Conservation (phyloP, 2,888 invertebrate species). For the Teleiodes luculella region DNA sequence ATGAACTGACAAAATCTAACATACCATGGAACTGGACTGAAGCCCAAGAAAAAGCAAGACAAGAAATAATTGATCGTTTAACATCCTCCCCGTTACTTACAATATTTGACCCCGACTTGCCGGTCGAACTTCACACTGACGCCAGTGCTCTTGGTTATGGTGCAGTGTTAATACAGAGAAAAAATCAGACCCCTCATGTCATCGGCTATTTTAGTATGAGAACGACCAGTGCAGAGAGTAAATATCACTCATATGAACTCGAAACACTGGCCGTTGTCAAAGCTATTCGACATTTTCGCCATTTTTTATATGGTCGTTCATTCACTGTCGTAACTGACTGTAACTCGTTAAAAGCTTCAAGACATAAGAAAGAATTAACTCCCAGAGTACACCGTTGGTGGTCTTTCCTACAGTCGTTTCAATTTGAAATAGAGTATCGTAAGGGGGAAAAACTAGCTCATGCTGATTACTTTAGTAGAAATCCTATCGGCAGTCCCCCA, state of each 20-base stretch:
- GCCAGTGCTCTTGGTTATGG: not conserved
- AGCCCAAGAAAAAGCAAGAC: conserved; percentile 4
- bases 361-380: not conserved
- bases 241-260: not conserved
- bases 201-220: not conserved
- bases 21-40: conserved; percentile 1
- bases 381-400: not conserved
- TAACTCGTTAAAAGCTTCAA: not conserved
- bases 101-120: conserved; percentile 17
- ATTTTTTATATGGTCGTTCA: not conserved
- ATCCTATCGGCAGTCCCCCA: not conserved
- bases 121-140: not conserved
- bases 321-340: not conserved
- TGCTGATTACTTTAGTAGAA: not conserved
- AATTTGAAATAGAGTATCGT: not conserved
- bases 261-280: not conserved
- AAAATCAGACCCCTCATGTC: not conserved
- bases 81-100: conserved; percentile 16
- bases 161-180: not conserved
- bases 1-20: conserved; percentile 1
- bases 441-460: not conserved
- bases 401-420: not conserved
- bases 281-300: not conserved
- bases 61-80: conserved; percentile 14
- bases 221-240: not conserved